A percentile compares a stretch with the other conserved stretches of the same genome.
Conservation (phyloP, 2,888 invertebrate species). For the Xestia xanthographa region DNA sequence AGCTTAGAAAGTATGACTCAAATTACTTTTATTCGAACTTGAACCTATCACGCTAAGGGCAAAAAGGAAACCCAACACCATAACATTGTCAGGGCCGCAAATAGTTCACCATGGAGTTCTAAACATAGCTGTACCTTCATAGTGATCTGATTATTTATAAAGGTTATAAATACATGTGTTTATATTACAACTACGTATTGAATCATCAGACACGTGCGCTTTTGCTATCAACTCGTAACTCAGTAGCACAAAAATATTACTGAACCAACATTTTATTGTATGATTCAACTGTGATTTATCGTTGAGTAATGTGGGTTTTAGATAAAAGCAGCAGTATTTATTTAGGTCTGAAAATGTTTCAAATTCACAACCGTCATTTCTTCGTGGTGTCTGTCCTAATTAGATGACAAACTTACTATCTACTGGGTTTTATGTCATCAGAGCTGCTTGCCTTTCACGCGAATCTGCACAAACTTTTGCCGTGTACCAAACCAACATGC, state of each 20-base stretch:
- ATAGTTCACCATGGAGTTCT: slow-evolving; percentile 37
- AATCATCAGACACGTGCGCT: slow-evolving; percentile 57
- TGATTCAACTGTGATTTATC: slow-evolving; percentile 44
- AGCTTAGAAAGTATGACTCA: slow-evolving; percentile 2
- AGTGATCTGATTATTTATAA: slow-evolving; percentile 40
- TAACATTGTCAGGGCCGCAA: slow-evolving; percentile 9
- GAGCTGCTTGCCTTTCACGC: neutral
- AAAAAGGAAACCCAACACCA: slow-evolving; percentile 18
- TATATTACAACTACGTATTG: slow-evolving; percentile 50
- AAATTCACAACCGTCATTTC: neutral
- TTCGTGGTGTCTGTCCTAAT: neutral
- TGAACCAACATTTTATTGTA: slow-evolving; percentile 36
- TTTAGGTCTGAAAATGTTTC: neutral
- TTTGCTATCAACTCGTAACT: slow-evolving; percentile 45
- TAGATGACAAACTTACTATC: neutral
- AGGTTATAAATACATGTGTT: slow-evolving; percentile 46
- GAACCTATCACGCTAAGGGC: slow-evolving; percentile 47
- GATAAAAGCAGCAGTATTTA: slow-evolving; percentile 9
- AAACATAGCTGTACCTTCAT: slow-evolving; percentile 37
- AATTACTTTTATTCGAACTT: slow-evolving; percentile 24
- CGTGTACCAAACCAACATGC: neutral
- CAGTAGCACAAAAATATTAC: slow-evolving; percentile 52
- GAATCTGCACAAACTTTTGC: neutral
- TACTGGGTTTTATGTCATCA: neutral
- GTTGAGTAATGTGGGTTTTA: slow-evolving; percentile 12